These are phyloP conservation scores for Mesochorus sp. DNA, from an alignment of 2,888 invertebrate genomes.

Conservation along the genomic window DNA sequence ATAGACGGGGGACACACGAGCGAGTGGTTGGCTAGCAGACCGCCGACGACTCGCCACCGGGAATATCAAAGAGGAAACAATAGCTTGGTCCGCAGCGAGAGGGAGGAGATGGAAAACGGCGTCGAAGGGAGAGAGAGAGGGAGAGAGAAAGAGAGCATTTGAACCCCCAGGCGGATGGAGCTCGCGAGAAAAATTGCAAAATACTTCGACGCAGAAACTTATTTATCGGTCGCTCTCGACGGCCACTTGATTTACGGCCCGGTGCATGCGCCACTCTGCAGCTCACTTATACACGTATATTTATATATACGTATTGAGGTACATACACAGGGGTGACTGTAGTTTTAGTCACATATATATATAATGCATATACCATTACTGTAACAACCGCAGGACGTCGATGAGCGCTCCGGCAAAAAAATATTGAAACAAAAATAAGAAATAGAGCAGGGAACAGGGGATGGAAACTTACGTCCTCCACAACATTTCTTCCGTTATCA, in stretches of 20 bases:
- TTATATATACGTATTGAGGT: background rate
- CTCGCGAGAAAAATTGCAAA: slow-evolving; percentile 68
- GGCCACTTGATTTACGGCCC: slow-evolving; percentile 60
- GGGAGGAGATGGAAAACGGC: background rate
- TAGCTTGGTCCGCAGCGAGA: slow-evolving; percentile 40
- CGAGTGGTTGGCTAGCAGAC: slow-evolving; percentile 61
- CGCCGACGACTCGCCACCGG: slow-evolving; percentile 66
- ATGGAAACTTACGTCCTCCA: too few species aligned
- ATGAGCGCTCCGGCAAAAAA: slow-evolving; percentile 30
- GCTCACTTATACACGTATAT: slow-evolving; percentile 11
- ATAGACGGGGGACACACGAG: slow-evolving; percentile 20
- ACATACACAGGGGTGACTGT: too few species aligned
- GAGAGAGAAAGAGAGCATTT: background rate
- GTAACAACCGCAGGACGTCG: slow-evolving; percentile 18
- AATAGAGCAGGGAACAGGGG: background rate
- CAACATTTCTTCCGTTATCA: too few species aligned
- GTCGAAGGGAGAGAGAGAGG: slow-evolving; percentile 1
- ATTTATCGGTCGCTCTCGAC: slow-evolving; percentile 64
- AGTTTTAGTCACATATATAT: background rate
- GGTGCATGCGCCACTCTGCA: slow-evolving; percentile 19
- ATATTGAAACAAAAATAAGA: background rate
- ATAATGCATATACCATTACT: background rate
- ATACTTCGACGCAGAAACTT: slow-evolving; percentile 66
- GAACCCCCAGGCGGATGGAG: slow-evolving; percentile 38
- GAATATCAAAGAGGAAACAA: slow-evolving; percentile 71